These are phyloP conservation scores for Noctua fimbriata DNA, from an alignment of 2,888 invertebrate genomes.

Conservation along the genomic window DNA sequence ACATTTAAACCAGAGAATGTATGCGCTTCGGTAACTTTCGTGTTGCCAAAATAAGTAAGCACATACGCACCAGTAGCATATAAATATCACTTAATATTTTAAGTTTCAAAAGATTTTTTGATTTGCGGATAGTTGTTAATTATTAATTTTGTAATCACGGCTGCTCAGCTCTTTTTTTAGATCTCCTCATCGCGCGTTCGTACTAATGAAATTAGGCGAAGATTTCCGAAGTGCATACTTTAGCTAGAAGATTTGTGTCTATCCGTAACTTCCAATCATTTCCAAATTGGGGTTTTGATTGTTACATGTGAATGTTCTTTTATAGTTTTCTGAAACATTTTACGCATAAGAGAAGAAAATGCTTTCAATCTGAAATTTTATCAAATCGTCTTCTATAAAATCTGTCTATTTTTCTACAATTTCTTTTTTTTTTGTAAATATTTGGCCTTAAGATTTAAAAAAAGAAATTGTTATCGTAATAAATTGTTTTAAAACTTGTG, in stretches of 20 bases:
- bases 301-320: not conserved
- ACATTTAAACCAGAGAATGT: not conserved
- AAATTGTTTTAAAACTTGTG: too few species aligned
- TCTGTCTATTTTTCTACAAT: not conserved
- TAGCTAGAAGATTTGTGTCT: not conserved
- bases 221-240: not conserved
- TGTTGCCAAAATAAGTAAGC: not conserved
- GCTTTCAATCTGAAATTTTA: not conserved
- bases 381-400: not conserved
- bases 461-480: not conserved
- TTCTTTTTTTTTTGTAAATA: not conserved
- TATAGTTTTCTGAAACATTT: not conserved
- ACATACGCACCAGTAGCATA: not conserved
- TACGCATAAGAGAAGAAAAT: not conserved
- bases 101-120: not conserved
- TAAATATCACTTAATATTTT: not conserved
- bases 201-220: not conserved
- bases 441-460: not conserved
- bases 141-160: not conserved
- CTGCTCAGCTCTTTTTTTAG: not conserved
- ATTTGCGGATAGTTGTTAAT: not conserved
- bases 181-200: not conserved
- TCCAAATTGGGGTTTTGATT: not conserved
- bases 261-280: not conserved
- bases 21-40: not conserved